Percentiles rank a stretch among this genome's conserved stretches.
phyloP scores from a whole-genome alignment of 2,888 invertebrate genomes.

The Hyles lineata region DNA sequence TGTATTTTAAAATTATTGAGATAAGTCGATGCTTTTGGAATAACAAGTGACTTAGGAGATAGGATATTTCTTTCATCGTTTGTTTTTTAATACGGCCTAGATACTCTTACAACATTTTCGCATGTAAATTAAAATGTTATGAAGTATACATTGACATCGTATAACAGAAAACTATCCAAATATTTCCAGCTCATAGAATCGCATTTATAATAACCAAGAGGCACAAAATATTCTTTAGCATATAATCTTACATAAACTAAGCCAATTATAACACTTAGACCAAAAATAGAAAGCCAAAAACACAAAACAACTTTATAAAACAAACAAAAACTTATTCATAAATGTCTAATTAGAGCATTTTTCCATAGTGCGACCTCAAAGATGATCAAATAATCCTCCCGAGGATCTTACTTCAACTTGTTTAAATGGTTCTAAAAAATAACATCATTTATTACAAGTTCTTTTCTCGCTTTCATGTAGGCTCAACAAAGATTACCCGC shows the following conservation, averaged over 20 bases:
- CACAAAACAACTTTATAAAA: not conserved
- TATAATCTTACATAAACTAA: not conserved
- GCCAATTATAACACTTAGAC: not conserved
- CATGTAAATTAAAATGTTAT: no score
- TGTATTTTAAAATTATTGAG: not conserved
- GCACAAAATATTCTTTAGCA: not conserved
- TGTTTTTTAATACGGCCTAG: no score
- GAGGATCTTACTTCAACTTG: conserved; percentile 14
- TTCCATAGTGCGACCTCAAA: not conserved
- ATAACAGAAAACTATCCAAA: no score
- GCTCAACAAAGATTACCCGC: not conserved
- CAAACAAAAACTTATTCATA: not conserved
- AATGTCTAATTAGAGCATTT: not conserved
- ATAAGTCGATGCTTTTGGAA: not conserved
- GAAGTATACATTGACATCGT: no score
- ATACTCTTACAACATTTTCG: no score
- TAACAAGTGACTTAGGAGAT: not conserved
- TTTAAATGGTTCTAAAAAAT: conserved; percentile 12
- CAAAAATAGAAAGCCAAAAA: not conserved
- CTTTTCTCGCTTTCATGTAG: not conserved
- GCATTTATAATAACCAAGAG: no score
- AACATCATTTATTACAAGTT: not conserved
- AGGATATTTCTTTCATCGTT: not conserved
- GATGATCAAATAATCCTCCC: conserved; percentile 18
- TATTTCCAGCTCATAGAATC: no score